phyloP scores from a whole-genome alignment of 2,797 vertebrate genomes.

The Schizothorax lantsangensis region DNA sequence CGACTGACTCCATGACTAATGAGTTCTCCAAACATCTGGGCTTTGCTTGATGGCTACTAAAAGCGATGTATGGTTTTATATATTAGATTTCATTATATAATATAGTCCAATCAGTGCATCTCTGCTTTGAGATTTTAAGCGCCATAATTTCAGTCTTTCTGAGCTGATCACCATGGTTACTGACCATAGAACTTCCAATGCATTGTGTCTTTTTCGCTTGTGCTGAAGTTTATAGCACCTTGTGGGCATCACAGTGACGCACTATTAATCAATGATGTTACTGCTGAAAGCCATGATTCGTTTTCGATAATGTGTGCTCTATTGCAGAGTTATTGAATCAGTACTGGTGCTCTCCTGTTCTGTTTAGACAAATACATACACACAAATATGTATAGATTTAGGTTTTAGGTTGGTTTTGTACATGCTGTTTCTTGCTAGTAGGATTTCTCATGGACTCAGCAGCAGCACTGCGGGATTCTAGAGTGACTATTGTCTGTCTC shows the following conservation, averaged over 20 bases:
- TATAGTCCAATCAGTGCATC: slow-evolving; percentile 23
- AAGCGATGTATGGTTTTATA: not conserved
- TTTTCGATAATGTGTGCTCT: not conserved
- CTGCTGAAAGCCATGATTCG: not conserved
- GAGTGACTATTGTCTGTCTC: slow-evolving; percentile 14
- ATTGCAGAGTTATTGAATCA: not conserved
- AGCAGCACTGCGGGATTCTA: not conserved
- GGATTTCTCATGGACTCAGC: not conserved
- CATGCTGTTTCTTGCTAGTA: not conserved
- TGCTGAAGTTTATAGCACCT: slow-evolving; percentile 3
- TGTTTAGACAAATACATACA: not conserved
- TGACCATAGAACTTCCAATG: slow-evolving; percentile 6
- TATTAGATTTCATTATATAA: slow-evolving; percentile 3
- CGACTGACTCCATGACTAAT: slow-evolving; percentile 11
- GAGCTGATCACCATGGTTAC: slow-evolving; percentile 58
- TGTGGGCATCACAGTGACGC: not conserved
- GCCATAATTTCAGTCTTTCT: not conserved
- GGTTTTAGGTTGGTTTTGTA: not conserved
- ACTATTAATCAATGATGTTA: not conserved
- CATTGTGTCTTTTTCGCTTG: slow-evolving; percentile 3
- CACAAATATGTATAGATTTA: not conserved
- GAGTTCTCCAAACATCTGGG: slow-evolving; percentile 22
- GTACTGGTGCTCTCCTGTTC: not conserved
- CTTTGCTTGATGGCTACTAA: slow-evolving; percentile 10
- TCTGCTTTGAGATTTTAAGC: slow-evolving; percentile 15